Base-by-base conservation (phyloP, 2,888 invertebrate species). In the Silvanus unidentatus region DNA sequence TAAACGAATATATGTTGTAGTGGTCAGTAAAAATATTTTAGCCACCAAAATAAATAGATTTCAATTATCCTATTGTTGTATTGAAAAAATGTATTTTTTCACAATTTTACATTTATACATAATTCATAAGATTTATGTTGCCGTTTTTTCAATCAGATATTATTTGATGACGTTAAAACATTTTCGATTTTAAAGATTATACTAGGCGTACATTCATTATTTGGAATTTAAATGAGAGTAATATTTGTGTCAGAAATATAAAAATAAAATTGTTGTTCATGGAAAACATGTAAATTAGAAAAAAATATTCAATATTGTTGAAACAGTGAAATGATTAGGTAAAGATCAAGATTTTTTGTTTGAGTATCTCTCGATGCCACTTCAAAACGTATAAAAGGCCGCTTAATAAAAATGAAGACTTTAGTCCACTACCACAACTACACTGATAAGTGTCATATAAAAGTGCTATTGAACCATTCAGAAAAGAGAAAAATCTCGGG, bases 1-100 rank as follows among this genome's bases (percentile, higher is more conserved):
- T 63, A 68, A 68, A 68, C 59, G 62, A 60, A 64, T 65, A 64
- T 58, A 66, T 69, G 66, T 69, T 69, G 69, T 66, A 68, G 63
- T 66, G 69, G 69, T 69, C 69, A 69, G 69, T 68, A 60, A 60
- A 51, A 30, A 41, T 37, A 27, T 28, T 14, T 42, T 5, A 38
- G 12, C 42, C n/a, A n/a, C n/a, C n/a, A n/a, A n/a, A n/a, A n/a
- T n/a, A n/a, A n/a, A n/a, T n/a, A n/a, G n/a, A n/a, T n/a, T 40
- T 12, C 16, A 43, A 41, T 30, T 43, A 38, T 39, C 41, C 15
- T 32, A 40, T 29, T 39, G 11, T 28, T 28, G 28, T 10, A 28
- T 28, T 28, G 8, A n/a, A n/a, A n/a, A n/a, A n/a, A n/a, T n/a
- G n/a, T n/a, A n/a, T n/a, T n/a, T n/a, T n/a, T n/a, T n/a, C n/a